Conservation (phyloP, 1,140 invertebrate genomes). For the Diorhabda carinulata region DNA sequence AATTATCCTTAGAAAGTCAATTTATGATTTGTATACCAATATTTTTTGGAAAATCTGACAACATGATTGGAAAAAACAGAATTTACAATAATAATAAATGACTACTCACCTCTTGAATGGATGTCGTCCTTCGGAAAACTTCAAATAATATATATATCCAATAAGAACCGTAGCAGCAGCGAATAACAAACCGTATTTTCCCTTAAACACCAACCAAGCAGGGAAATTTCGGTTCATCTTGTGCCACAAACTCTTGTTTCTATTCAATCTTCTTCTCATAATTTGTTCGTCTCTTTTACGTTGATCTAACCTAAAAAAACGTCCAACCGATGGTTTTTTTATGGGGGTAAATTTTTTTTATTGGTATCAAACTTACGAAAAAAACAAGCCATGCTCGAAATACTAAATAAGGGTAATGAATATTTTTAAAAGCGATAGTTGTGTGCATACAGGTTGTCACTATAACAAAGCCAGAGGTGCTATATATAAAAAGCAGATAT, state of each 20-base stretch:
- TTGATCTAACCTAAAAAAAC: constrained; percentile 51
- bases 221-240: constrained; percentile 39
- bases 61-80: background rate
- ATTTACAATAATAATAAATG: background rate
- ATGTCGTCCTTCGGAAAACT: constrained; percentile 38
- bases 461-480: too few relatives aligned
- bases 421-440: too few relatives aligned
- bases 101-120: constrained; percentile 34
- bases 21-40: background rate
- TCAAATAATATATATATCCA: constrained; percentile 52
- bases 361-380: background rate
- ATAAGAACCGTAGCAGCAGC: constrained; percentile 53
- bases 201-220: constrained; percentile 41
- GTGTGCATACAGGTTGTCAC: too few relatives aligned
- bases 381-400: background rate
- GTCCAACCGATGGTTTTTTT: background rate
- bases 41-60: background rate
- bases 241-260: constrained; percentile 37
- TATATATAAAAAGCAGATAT: too few relatives aligned
- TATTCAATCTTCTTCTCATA: constrained; percentile 44
- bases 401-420: too few relatives aligned
- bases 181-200: constrained; percentile 48
- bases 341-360: background rate
- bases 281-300: constrained; percentile 51
- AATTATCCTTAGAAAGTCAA: too few relatives aligned